These are phyloP conservation scores for Pogonophryne albipinna DNA, from an alignment of 2,797 vertebrate species.

Conservation along the genomic window DNA sequence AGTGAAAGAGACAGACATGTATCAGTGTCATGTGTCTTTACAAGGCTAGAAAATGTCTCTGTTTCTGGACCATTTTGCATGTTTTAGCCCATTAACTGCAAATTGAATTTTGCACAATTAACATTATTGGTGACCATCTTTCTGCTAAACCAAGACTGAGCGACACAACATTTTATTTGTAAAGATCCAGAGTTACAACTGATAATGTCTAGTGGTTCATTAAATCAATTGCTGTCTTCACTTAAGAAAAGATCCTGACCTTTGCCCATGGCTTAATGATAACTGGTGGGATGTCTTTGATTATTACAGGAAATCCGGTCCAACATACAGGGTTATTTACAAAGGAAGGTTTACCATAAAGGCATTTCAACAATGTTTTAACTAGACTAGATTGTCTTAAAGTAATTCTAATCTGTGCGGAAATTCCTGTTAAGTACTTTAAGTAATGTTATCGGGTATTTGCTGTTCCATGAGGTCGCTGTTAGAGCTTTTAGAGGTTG, in stretches of 20 bases:
- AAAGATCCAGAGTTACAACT: slow-evolving; percentile 8
- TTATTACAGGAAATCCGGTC: slow-evolving; percentile 7
- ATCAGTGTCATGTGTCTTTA: slow-evolving; percentile 4
- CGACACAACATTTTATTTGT: slow-evolving; percentile 4
- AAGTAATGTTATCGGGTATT: not conserved
- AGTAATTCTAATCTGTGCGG: slow-evolving; percentile 3
- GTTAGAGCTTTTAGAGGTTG: not conserved
- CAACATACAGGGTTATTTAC: slow-evolving; percentile 1
- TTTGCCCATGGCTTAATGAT: slow-evolving; percentile 23
- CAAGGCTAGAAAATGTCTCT: slow-evolving; percentile 12
- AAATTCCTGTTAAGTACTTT: not conserved
- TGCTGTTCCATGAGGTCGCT: slow-evolving; percentile 4
- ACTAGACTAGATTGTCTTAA: not conserved
- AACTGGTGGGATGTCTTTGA: slow-evolving; percentile 16
- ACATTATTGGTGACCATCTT: not conserved
- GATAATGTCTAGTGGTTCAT: not conserved
- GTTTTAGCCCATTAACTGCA: slow-evolving; percentile 19
- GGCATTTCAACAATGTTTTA: slow-evolving; percentile 2
- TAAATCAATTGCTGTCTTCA: slow-evolving; percentile 5
- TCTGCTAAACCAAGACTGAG: not conserved
- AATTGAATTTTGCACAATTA: slow-evolving; percentile 10
- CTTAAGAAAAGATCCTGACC: not conserved
- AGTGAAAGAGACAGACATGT: not conserved
- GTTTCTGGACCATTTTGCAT: slow-evolving; percentile 14
- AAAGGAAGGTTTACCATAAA: slow-evolving; percentile 4